Conservation (phyloP, 2,797 vertebrate genomes). For the Myotis daubentonii region DNA sequence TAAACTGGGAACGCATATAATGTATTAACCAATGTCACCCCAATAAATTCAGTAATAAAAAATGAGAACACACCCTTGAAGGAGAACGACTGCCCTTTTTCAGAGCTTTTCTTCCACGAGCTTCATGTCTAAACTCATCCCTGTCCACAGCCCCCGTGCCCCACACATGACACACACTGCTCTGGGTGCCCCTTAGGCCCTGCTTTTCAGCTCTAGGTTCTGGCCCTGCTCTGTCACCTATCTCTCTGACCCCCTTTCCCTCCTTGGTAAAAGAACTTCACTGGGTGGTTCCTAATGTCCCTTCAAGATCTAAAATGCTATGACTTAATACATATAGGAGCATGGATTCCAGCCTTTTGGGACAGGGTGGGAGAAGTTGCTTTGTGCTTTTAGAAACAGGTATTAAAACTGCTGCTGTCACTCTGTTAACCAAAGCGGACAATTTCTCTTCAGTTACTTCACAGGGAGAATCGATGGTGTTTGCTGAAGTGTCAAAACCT, state of each 20-base stretch:
- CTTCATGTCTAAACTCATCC: neutral
- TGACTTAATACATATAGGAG: neutral
- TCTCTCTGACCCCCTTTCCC: neutral
- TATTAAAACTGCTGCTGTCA: constrained; percentile 66
- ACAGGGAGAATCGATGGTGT: constrained; percentile 8
- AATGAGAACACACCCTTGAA: neutral
- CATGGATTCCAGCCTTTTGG: neutral
- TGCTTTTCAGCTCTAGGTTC: neutral
- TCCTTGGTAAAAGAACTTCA: neutral
- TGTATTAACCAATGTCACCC: neutral
- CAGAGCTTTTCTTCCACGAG: neutral
- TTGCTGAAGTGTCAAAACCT: constrained; percentile 72
- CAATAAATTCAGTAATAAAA: neutral
- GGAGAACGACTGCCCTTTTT: neutral
- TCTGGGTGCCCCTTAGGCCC: too few species aligned
- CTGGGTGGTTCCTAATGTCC: neutral
- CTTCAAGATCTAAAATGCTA: neutral
- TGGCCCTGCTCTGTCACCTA: neutral
- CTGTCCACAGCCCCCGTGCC: neutral
- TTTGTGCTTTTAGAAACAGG: constrained; percentile 44
- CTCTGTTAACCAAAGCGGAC: constrained; percentile 59
- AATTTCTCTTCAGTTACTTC: constrained; percentile 53
- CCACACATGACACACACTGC: neutral
- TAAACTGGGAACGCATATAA: neutral
- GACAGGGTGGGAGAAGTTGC: neutral